These are phyloP conservation scores for Grallaria varia DNA, from an alignment of 2,113 vertebrate species.

Conservation along the genomic window DNA sequence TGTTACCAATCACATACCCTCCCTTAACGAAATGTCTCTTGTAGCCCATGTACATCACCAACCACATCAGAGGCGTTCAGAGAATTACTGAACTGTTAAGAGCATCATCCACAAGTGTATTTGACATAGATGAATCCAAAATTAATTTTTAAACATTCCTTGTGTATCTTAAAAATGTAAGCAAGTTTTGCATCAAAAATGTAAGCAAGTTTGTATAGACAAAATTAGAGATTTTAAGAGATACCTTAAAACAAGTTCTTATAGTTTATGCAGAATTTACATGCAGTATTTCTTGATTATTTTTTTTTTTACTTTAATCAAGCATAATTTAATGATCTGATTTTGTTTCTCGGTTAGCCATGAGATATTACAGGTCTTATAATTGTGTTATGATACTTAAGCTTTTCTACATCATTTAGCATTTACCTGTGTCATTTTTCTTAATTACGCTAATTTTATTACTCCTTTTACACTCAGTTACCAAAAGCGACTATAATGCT, in stretches of 20 bases:
- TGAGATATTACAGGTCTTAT: neutral
- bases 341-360: neutral
- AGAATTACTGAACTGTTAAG: neutral
- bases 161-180: neutral
- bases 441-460: neutral
- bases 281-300: neutral
- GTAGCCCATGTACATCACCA: neutral
- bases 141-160: neutral
- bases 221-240: neutral
- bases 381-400: neutral
- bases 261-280: neutral
- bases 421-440: neutral
- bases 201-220: neutral
- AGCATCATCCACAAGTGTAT: neutral
- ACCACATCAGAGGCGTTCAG: neutral
- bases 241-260: neutral
- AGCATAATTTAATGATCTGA: neutral
- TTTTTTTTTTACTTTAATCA: neutral
- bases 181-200: neutral
- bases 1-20: fast-evolving
- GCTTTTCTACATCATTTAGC: neutral
- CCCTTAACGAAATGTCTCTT: neutral
- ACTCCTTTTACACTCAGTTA: neutral
- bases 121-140: neutral
- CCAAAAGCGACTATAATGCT: neutral